Evolutionary conservation across 2,888 invertebrate species (phyloP).

Genomic region (Drosophila dives): DNA sequence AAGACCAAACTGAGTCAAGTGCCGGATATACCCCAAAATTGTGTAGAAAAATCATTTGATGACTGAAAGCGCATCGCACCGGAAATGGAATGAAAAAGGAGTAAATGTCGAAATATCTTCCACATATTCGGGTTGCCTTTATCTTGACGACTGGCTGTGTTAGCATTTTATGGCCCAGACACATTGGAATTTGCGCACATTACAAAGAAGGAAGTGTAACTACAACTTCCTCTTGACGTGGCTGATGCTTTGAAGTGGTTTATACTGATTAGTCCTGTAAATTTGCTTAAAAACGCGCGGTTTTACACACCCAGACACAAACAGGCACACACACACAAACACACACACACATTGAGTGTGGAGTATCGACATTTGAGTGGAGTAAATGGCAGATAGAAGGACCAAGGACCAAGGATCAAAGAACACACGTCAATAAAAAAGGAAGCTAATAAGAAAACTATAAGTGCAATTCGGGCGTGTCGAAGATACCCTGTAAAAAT

Average conservation of each 20-base stretch:
- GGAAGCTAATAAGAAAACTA: not conserved
- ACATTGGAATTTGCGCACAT: constrained; percentile 69
- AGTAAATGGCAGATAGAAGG: constrained; percentile 7
- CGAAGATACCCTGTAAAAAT: constrained; percentile 5
- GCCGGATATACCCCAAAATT: not conserved
- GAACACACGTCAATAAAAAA: constrained; percentile 11
- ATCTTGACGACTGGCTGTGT: constrained; percentile 48
- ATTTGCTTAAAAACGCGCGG: constrained; percentile 71
- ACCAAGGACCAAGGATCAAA: constrained; percentile 17
- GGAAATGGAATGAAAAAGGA: constrained; percentile 47
- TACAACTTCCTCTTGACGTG: constrained; percentile 26
- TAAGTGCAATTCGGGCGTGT: not conserved
- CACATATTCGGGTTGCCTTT: constrained; percentile 50
- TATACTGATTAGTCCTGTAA: constrained; percentile 75
- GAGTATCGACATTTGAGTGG: constrained; percentile 11
- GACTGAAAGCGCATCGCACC: constrained; percentile 28
- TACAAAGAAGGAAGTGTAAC: constrained; percentile 64
- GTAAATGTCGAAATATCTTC: constrained; percentile 51
- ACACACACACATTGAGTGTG: not conserved
- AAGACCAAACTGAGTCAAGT: too few species aligned
- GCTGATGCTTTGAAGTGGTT: constrained; percentile 76
- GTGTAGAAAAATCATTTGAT: constrained; percentile 28
- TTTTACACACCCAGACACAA: constrained; percentile 33
- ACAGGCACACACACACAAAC: not conserved
- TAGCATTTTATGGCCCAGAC: constrained; percentile 56